These are phyloP conservation scores for Struthidea cinerea DNA, from an alignment of 2,113 vertebrate genomes.

Conservation along the genomic window DNA sequence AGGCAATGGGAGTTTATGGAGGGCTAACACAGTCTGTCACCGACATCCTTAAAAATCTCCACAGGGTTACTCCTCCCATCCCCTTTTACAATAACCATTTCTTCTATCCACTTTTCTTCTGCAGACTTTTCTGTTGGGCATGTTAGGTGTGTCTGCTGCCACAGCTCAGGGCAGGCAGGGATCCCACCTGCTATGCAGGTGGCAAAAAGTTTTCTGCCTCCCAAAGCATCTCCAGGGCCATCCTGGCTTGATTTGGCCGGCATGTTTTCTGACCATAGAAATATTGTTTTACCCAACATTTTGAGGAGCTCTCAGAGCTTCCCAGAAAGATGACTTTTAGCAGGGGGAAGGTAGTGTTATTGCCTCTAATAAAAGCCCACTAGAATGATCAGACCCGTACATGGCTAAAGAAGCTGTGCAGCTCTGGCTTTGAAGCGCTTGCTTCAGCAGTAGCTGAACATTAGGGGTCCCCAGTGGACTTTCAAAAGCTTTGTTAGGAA, in stretches of 20 bases:
- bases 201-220: neutral
- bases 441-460: constrained; percentile 34
- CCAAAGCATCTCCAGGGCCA: neutral
- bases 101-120: neutral
- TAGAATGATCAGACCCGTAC: neutral
- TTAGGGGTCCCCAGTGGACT: constrained; percentile 70
- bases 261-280: neutral
- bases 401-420: neutral
- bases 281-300: neutral
- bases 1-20: neutral
- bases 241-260: fast-evolving
- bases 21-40: neutral
- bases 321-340: neutral
- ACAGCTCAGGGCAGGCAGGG: neutral
- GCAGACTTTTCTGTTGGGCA: neutral
- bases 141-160: neutral
- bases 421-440: neutral
- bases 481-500: neutral
- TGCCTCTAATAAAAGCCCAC: neutral
- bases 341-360: neutral
- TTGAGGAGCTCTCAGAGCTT: neutral
- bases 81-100: neutral
- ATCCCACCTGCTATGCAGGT: fast-evolving
- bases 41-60: fast-evolving
- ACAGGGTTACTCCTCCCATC: neutral